A percentile compares a stretch with the other conserved stretches of the same genome.
phyloP scores from a whole-genome alignment of 2,797 vertebrate genomes.

The Garrulus glandarius region DNA sequence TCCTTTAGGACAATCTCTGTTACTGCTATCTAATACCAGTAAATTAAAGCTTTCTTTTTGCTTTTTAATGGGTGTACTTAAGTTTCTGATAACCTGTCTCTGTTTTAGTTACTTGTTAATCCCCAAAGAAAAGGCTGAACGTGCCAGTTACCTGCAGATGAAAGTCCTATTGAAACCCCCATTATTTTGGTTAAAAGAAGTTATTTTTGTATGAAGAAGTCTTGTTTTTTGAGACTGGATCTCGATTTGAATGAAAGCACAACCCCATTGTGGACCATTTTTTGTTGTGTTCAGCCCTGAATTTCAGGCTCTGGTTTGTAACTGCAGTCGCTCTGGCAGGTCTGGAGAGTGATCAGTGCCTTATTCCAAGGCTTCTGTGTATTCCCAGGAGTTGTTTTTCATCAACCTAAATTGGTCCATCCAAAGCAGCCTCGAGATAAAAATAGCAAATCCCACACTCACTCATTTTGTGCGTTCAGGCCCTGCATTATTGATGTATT shows the following conservation, averaged over 20 bases:
- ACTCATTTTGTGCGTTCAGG: background rate
- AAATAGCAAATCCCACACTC: background rate
- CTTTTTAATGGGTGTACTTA: background rate
- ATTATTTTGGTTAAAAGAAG: background rate
- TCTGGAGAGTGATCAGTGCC: background rate
- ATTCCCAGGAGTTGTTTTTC: background rate
- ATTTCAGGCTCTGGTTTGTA: background rate
- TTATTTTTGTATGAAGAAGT: background rate
- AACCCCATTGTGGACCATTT: background rate
- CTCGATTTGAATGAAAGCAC: background rate
- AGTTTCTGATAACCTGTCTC: background rate
- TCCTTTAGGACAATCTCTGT: background rate
- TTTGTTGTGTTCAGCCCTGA: background rate
- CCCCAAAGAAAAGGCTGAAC: background rate
- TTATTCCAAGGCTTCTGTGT: background rate
- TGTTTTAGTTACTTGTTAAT: background rate
- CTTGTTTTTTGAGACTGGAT: background rate
- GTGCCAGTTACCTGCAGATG: background rate
- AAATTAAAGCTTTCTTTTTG: background rate
- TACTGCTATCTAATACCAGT: background rate
- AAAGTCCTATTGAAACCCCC: background rate
- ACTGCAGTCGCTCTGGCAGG: background rate
- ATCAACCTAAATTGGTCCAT: background rate
- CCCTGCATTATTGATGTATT: background rate
- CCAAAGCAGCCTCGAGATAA: background rate